Evolutionary conservation across 2,888 invertebrate species (phyloP).

Genomic region (Lithosia quadra): DNA sequence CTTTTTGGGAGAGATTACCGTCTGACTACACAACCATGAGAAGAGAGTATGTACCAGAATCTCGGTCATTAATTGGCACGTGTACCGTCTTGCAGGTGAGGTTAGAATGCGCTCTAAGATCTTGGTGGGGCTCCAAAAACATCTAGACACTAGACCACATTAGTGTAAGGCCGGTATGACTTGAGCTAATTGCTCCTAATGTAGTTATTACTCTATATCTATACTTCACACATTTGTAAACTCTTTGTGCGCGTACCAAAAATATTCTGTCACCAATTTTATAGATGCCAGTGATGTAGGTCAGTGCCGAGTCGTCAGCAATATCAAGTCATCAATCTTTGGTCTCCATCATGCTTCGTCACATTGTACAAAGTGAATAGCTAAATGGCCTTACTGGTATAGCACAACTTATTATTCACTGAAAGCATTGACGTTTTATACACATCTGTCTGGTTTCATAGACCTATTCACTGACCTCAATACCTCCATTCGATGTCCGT

Average conservation of each 20-base stretch:
- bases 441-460: neutral
- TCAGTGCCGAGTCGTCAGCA: slow-evolving; percentile 15
- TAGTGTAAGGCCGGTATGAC: neutral
- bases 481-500: neutral
- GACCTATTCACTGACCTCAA: neutral
- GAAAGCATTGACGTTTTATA: neutral
- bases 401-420: slow-evolving; percentile 8
- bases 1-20: too few relatives aligned
- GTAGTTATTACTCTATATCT: neutral
- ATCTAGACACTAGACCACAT: too few relatives aligned
- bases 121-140: too few relatives aligned
- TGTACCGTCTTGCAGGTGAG: too few relatives aligned
- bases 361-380: slow-evolving; percentile 15
- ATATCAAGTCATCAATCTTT: slow-evolving; percentile 16
- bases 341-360: slow-evolving; percentile 9
- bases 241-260: neutral
- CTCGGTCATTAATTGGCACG: too few relatives aligned
- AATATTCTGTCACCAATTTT: neutral
- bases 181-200: neutral
- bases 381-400: neutral
- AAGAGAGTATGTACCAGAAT: too few relatives aligned
- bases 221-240: neutral
- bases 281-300: neutral
- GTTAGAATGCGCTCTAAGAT: too few relatives aligned
- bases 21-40: too few relatives aligned